phyloP scores from a whole-genome alignment of 1,140 invertebrate genomes.

The Carposina sasakii region DNA sequence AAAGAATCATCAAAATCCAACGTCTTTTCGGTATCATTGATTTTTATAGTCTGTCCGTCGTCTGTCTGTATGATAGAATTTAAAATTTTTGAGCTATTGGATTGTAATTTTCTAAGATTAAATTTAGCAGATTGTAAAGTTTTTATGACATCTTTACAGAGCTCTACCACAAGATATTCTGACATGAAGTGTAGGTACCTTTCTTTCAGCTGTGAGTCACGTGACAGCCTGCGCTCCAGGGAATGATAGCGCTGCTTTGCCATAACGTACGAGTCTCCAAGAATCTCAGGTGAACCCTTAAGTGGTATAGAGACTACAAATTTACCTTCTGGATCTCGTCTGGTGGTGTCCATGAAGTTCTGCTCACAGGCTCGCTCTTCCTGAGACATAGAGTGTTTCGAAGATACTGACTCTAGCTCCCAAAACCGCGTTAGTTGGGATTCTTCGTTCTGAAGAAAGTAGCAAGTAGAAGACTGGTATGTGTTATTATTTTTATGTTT shows the following conservation, averaged over 20 bases:
- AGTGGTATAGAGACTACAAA: conserved; percentile 20
- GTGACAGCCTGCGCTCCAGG: not conserved
- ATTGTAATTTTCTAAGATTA: conserved; percentile 2
- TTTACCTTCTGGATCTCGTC: conserved; percentile 12
- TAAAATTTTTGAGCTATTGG: not conserved
- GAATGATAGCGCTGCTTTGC: not conserved
- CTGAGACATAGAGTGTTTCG: conserved; percentile 6
- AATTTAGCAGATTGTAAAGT: conserved; percentile 10
- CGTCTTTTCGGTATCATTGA: no score
- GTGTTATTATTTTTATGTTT: not conserved
- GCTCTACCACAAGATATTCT: conserved; percentile 5
- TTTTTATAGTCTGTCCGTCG: not conserved
- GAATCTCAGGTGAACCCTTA: conserved; percentile 1
- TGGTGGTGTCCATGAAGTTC: conserved; percentile 8
- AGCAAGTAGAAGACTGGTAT: not conserved
- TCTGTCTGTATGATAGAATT: not conserved
- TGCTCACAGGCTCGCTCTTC: conserved; percentile 27
- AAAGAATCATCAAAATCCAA: not conserved
- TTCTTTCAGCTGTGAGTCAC: not conserved
- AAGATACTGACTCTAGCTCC: conserved; percentile 20
- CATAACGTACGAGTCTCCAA: conserved; percentile 3
- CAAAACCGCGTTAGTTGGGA: conserved; percentile 20
- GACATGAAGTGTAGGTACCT: conserved; percentile 3
- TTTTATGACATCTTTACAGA: conserved; percentile 23
- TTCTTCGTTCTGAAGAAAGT: conserved; percentile 5